Evolutionary conservation across 2,888 invertebrate genomes (phyloP).

Genomic region (Dolichopus griseipennis): DNA sequence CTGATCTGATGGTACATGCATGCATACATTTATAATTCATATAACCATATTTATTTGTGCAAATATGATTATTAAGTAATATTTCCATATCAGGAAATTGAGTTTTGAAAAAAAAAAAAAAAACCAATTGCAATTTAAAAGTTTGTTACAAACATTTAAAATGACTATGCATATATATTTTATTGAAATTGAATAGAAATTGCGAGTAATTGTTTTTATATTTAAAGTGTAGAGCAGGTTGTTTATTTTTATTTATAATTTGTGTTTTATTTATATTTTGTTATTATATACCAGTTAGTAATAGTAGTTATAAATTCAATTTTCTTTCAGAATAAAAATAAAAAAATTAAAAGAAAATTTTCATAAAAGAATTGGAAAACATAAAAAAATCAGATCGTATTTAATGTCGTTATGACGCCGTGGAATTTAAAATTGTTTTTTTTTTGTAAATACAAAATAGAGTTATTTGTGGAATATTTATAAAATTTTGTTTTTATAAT

Average conservation of each 20-base stretch:
- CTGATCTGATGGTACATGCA: not conserved
- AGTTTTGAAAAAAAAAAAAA: not conserved
- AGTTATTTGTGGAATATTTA: not conserved
- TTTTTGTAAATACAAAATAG: too few species aligned
- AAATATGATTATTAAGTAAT: not conserved
- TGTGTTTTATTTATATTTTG: too few species aligned
- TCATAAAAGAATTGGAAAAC: not conserved
- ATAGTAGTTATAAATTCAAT: too few species aligned
- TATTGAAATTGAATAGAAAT: not conserved
- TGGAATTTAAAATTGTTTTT: not conserved
- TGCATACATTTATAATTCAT: not conserved
- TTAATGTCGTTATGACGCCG: not conserved
- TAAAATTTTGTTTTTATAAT: not conserved
- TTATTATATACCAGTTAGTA: too few species aligned
- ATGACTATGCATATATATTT: slow-evolving; percentile 1
- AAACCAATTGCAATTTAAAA: not conserved
- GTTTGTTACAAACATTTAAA: not conserved
- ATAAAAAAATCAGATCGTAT: not conserved
- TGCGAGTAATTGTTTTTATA: not conserved
- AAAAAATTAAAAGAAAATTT: not conserved
- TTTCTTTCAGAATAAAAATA: too few species aligned
- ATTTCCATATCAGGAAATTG: not conserved
- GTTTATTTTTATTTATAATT: too few species aligned
- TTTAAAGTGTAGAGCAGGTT: not conserved
- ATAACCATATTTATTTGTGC: not conserved